These are phyloP conservation scores for Cyclophora albipunctata DNA, from an alignment of 2,888 invertebrate genomes.

Conservation along the genomic window DNA sequence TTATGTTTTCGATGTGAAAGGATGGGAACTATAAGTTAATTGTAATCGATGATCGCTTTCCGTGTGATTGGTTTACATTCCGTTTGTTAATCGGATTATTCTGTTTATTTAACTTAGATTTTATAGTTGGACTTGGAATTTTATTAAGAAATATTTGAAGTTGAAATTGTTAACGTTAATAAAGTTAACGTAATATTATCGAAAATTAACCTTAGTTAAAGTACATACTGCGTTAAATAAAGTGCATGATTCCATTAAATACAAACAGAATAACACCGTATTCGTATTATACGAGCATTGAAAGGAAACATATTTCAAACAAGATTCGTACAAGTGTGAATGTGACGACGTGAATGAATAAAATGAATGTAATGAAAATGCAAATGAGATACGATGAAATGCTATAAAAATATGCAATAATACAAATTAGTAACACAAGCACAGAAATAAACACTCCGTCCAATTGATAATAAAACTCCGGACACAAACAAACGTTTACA, in stretches of 20 bases:
- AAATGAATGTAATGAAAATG: constrained; percentile 34
- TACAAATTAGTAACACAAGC: constrained; percentile 7
- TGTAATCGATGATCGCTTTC: constrained; percentile 12
- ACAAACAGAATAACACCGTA: no score
- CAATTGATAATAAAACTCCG: constrained; percentile 8
- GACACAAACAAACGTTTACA: constrained; percentile 1
- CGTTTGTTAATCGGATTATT: no score
- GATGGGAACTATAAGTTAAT: constrained; percentile 28
- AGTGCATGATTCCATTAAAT: no score
- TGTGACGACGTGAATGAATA: constrained; percentile 24
- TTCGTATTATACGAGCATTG: no score
- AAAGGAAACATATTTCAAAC: constrained; percentile 12
- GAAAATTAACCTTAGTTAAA: no score
- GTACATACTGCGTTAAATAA: no score
- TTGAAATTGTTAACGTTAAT: no score
- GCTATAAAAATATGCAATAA: constrained; percentile 15
- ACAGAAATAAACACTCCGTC: constrained; percentile 10
- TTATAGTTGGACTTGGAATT: no score
- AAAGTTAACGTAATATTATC: no score
- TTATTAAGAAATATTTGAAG: no score
- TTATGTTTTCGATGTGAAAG: constrained; percentile 32
- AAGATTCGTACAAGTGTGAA: constrained; percentile 21
- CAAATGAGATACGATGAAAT: constrained; percentile 33
- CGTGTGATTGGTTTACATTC: no score
- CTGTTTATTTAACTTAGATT: no score